Evolutionary conservation across 2,888 invertebrate species (phyloP).

Genomic region (Polyommatus iphigenia): DNA sequence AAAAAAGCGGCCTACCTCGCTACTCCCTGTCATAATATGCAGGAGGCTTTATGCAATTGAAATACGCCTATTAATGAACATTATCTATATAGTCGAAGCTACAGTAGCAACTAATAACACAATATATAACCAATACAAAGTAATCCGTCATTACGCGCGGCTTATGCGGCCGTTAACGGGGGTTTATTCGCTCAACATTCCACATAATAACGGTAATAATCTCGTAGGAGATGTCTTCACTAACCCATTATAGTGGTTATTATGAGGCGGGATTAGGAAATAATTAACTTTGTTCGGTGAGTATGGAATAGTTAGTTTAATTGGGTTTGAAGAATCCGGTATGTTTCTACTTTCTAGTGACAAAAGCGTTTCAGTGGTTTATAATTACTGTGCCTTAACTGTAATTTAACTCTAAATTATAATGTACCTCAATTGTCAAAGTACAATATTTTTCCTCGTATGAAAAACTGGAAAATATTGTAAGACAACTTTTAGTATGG

Average conservation of each 20-base stretch:
- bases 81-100: neutral
- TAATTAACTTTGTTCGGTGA: conserved; percentile 3
- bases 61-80: neutral
- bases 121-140: conserved; percentile 15
- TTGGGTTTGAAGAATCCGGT: neutral
- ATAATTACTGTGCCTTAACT: too few species aligned
- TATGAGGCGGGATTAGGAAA: conserved; percentile 10
- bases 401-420: too few species aligned
- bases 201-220: conserved; percentile 28
- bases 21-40: neutral
- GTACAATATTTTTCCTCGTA: neutral
- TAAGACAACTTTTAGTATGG: neutral
- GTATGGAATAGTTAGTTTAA: neutral
- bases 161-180: neutral
- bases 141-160: conserved; percentile 3
- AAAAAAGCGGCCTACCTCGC: too few species aligned
- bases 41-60: neutral
- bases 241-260: conserved; percentile 15
- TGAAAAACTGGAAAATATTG: neutral
- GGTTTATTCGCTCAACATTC: conserved; percentile 18
- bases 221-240: conserved; percentile 15
- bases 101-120: neutral
- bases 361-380: neutral
- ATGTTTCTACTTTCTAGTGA: neutral
- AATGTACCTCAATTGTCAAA: neutral